phyloP scores from a whole-genome alignment of 2,113 vertebrate genomes.

The Pluvianellus socialis region DNA sequence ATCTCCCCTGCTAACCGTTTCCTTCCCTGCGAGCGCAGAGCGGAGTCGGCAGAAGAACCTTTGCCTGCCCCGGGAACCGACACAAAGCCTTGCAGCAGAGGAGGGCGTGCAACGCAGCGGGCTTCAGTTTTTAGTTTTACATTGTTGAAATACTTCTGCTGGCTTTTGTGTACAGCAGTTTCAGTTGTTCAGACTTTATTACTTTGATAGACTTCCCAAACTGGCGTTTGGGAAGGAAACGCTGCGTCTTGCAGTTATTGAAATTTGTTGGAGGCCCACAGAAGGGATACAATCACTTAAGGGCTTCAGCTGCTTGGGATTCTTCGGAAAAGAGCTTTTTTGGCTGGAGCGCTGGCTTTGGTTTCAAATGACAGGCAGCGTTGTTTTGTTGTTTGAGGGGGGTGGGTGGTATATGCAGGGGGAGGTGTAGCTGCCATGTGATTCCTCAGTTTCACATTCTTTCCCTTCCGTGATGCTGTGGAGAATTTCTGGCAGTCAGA shows the following conservation, averaged over 20 bases:
- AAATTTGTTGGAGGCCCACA: slow-evolving; percentile 65
- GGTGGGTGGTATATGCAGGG: slow-evolving; percentile 23
- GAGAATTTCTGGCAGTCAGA: slow-evolving; percentile 65
- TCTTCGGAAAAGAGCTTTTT: slow-evolving; percentile 54
- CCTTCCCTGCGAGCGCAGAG: background rate
- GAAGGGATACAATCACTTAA: slow-evolving; percentile 70
- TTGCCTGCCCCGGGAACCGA: background rate
- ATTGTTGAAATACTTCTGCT: background rate
- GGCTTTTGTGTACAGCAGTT: slow-evolving; percentile 10
- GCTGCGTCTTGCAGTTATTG: slow-evolving; percentile 54
- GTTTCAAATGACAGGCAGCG: slow-evolving; percentile 46
- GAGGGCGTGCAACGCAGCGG: background rate
- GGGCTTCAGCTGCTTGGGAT: slow-evolving; percentile 75
- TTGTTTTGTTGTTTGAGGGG: slow-evolving; percentile 72
- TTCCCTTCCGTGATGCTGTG: slow-evolving; percentile 62
- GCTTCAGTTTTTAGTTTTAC: background rate
- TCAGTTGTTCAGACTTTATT: slow-evolving; percentile 12
- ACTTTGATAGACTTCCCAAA: slow-evolving; percentile 46
- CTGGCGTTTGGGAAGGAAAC: slow-evolving; percentile 71
- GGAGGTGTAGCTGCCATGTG: slow-evolving; percentile 62
- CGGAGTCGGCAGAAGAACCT: background rate
- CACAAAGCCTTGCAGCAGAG: background rate
- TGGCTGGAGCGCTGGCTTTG: slow-evolving; percentile 25
- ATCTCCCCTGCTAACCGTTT: background rate
- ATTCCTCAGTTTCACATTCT: slow-evolving; percentile 53